These are phyloP conservation scores for Eulemur coronatus DNA, from an alignment of 2,797 vertebrate species.

Conservation along the genomic window DNA sequence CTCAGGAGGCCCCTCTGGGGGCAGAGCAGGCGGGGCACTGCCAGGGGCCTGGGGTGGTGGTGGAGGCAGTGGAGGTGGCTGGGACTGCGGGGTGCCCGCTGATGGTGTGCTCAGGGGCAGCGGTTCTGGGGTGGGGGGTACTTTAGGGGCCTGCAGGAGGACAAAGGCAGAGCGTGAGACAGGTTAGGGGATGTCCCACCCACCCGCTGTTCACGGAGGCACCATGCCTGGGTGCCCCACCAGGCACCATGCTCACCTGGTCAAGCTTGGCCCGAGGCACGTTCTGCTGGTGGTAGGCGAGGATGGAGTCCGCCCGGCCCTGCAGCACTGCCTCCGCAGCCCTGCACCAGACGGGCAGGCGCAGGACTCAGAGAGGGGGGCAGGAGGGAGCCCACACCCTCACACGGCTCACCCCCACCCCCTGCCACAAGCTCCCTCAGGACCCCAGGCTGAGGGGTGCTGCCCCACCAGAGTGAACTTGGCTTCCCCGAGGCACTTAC, in stretches of 20 bases:
- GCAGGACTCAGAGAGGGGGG: not conserved
- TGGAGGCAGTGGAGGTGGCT: constrained; percentile 85
- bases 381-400: not conserved
- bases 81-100: constrained; percentile 91
- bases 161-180: constrained; percentile 51
- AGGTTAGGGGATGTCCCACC: not conserved
- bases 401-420: not conserved
- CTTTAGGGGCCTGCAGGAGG: constrained; percentile 84
- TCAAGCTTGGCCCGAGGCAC: constrained; percentile 94
- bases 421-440: not conserved
- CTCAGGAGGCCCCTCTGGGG: constrained; percentile 82
- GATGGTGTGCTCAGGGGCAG: constrained; percentile 90
- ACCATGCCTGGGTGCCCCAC: not conserved
- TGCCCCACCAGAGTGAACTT: not conserved
- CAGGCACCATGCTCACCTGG: constrained; percentile 86
- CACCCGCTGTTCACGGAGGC: not conserved
- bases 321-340: constrained; percentile 97
- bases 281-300: constrained; percentile 98
- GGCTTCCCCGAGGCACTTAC: constrained; percentile 83
- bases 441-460: not conserved
- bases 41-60: constrained; percentile 70
- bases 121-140: constrained; percentile 89
- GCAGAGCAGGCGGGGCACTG: constrained; percentile 80
- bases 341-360: constrained; percentile 80
- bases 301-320: constrained; percentile 95